Percentiles rank a stretch among this genome's conserved stretches.
These are phyloP conservation scores for Pangasius krempfi DNA, from an alignment of 2,797 vertebrate species.

Conservation along the genomic window DNA sequence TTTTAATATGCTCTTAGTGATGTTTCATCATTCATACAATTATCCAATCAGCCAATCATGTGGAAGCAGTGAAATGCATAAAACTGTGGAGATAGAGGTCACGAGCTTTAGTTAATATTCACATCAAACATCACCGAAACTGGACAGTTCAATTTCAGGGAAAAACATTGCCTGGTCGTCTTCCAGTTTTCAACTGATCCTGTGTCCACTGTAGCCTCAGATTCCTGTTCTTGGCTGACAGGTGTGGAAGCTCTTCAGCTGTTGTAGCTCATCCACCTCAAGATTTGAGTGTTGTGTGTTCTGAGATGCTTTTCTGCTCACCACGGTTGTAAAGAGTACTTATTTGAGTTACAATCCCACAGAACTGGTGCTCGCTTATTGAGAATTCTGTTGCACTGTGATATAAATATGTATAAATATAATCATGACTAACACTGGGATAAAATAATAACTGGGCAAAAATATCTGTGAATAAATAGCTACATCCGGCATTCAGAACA, in stretches of 20 bases:
- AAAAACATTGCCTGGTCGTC: not conserved
- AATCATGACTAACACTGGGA: not conserved
- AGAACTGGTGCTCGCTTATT: not conserved
- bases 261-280: not conserved
- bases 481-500: not conserved
- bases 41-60: not conserved
- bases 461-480: slow-evolving; percentile 4
- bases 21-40: not conserved
- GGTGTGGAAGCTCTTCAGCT: not conserved
- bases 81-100: not conserved
- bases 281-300: not conserved
- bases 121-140: not conserved
- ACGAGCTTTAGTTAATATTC: not conserved
- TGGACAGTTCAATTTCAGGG: not conserved
- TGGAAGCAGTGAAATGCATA: not conserved
- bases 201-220: not conserved
- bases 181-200: not conserved
- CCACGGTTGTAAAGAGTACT: not conserved
- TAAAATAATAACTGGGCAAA: not conserved
- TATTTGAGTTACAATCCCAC: not conserved
- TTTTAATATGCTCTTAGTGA: not conserved
- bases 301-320: slow-evolving; percentile 1
- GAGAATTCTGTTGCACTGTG: not conserved
- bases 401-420: not conserved
- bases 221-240: not conserved